Evolutionary conservation across 2,888 invertebrate genomes (phyloP), one percentile per base, ranked within the genome.

Genomic region (Cistogaster globosa): DNA sequence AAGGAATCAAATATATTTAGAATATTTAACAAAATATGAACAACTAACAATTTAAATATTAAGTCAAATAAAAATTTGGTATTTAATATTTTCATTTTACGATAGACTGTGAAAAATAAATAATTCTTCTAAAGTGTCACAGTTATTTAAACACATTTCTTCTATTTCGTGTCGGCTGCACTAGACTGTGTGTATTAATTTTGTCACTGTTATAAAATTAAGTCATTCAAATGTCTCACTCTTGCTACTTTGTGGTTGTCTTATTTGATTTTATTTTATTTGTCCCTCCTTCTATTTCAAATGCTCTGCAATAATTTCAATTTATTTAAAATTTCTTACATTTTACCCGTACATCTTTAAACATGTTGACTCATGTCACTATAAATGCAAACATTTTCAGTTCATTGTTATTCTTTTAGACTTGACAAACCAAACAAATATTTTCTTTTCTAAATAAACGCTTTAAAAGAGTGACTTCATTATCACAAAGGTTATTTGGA

Each of bases 271-370:
- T 38, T 22, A 12, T 63, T 51, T 72, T 8, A 63, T 63, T 22
- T 74, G 63, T 62, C 62, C 62, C 48, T 62, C 48, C 51, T 63
- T 74, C 18, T 51, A n/a, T 60, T 57, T 57, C n/a, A 14, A 12
- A 20, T 18, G n/a, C 58, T 60, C 77, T 65, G 60, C 22, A 74
- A 77, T 67, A 77, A 83, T 72, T 83, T 77, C 72, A 83, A 72
- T 83, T 82, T 67, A 77, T 77, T 83, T 78, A 63, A 78, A 78
- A 83, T 78, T 83, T 68, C 67, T 57, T 78, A 78, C 67, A 57
- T 68, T 83, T 62, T 78, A 48, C 55, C 74, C 60, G 45, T 74
- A 55, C 68, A 67, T 58, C 60, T 53, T 78, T 55, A 51, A 72
- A 69, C 75, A 75, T 67, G 60, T 72, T 74, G 62, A 78, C 78